These are phyloP conservation scores for Cygnus buccinator DNA, from an alignment of 2,113 vertebrate genomes.

Conservation along the genomic window DNA sequence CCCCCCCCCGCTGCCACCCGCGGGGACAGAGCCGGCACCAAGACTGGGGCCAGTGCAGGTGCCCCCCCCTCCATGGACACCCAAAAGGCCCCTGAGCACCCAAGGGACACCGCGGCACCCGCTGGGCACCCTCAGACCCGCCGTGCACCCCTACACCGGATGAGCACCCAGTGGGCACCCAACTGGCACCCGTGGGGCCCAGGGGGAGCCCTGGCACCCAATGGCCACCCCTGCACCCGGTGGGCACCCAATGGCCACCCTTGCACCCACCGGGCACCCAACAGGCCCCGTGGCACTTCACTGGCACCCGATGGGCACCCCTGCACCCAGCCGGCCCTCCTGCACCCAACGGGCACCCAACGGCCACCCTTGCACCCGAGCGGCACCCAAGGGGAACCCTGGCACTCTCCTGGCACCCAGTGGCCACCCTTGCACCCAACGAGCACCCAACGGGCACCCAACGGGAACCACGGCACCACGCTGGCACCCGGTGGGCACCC, in stretches of 20 bases:
- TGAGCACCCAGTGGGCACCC: not conserved
- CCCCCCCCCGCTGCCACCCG: not conserved
- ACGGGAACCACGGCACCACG: too few species aligned
- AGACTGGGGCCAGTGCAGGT: too few species aligned
- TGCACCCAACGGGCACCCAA: not conserved
- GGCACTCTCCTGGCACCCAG: not conserved
- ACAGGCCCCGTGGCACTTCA: rapidly evolving
- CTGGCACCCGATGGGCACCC: not conserved
- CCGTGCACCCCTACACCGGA: not conserved
- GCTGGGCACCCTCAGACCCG: not conserved
- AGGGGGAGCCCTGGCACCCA: not conserved
- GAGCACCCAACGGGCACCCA: not conserved
- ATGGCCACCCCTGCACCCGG: too few species aligned
- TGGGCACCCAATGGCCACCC: too few species aligned
- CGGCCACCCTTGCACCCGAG: rapidly evolving
- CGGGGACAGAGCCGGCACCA: not conserved
- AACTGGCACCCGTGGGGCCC: not conserved
- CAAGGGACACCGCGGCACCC: not conserved
- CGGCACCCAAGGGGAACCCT: not conserved
- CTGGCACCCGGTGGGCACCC: not conserved
- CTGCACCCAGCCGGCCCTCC: too few species aligned
- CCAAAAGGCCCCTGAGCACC: too few species aligned
- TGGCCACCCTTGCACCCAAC: not conserved
- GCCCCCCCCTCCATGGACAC: not conserved
- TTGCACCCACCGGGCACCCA: not conserved